These are phyloP conservation scores for Genyomyrus donnyi DNA, from an alignment of 2,113 vertebrate genomes.

Conservation along the genomic window DNA sequence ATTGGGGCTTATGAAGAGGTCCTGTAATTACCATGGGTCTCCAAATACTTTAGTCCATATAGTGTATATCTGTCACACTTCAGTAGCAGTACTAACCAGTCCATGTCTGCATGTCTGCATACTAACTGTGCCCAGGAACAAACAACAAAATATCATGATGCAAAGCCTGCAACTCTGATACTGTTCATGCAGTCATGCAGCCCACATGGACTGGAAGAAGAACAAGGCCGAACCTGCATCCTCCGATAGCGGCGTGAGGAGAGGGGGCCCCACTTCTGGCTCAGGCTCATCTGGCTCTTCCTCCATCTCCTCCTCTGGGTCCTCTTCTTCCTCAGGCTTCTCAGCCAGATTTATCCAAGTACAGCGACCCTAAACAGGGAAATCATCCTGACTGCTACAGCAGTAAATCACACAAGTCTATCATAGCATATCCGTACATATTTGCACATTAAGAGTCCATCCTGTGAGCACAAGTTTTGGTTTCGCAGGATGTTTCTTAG, in stretches of 20 bases:
- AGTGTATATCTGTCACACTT: not conserved
- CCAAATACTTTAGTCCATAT: no score
- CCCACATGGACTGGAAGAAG: not conserved
- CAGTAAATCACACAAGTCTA: not conserved
- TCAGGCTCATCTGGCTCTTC: constrained; percentile 65
- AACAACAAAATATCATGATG: not conserved
- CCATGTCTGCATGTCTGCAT: not conserved
- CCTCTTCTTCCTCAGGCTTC: constrained; percentile 65
- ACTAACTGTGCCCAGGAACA: not conserved
- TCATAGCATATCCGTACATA: not conserved
- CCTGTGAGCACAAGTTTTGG: not conserved
- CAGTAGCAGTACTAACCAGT: not conserved
- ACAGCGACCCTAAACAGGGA: constrained; percentile 73
- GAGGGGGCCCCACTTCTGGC: constrained; percentile 78
- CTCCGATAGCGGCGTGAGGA: constrained; percentile 82
- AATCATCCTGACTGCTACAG: not conserved
- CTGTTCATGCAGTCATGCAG: not conserved
- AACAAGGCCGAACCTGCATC: constrained; percentile 70
- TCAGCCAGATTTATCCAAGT: constrained; percentile 72
- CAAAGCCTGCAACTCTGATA: not conserved
- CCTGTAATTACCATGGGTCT: no score
- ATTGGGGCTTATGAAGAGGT: not conserved
- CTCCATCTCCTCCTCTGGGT: constrained; percentile 62
- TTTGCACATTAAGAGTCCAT: not conserved
- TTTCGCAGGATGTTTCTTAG: not conserved